Evolutionary conservation across 2,888 invertebrate species (phyloP).

Genomic region (Ypsolopha sequella): DNA sequence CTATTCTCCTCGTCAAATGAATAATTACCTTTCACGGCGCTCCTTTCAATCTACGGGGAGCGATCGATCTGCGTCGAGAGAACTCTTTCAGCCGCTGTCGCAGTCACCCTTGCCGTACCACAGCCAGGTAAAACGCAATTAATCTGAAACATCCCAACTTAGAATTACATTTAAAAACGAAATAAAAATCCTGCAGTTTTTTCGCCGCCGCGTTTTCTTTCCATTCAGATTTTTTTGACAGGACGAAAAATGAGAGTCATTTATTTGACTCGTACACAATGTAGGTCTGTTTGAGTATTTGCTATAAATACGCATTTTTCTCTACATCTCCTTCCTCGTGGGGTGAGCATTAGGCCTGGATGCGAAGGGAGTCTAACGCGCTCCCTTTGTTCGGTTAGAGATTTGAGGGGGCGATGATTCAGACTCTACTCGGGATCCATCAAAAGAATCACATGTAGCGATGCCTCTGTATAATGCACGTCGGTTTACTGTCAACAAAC

Average conservation of each 20-base stretch:
- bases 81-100: slow-evolving; percentile 57
- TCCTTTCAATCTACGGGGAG: slow-evolving; percentile 65
- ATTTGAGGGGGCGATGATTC: slow-evolving; percentile 66
- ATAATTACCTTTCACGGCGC: slow-evolving; percentile 69
- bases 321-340: slow-evolving; percentile 65
- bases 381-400: slow-evolving; percentile 65
- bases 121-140: slow-evolving; percentile 66
- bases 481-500: slow-evolving; percentile 43
- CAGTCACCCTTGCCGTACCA: slow-evolving; percentile 57
- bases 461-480: slow-evolving; percentile 57
- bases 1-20: slow-evolving; percentile 70
- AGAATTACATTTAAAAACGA: slow-evolving; percentile 67
- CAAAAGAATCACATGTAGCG: slow-evolving; percentile 53
- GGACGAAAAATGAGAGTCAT: slow-evolving; percentile 70
- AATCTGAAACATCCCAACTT: slow-evolving; percentile 70
- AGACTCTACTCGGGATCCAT: slow-evolving; percentile 62
- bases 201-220: slow-evolving; percentile 66
- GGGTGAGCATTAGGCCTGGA: slow-evolving; percentile 64
- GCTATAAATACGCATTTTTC: slow-evolving; percentile 72
- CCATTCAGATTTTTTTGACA: slow-evolving; percentile 72
- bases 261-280: slow-evolving; percentile 72
- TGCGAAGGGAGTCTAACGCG: slow-evolving; percentile 61
- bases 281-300: slow-evolving; percentile 72
- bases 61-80: slow-evolving; percentile 66
- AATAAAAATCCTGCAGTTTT: slow-evolving; percentile 63